A percentile compares a stretch with the other conserved stretches of the same genome.
phyloP scores from a whole-genome alignment of 2,113 vertebrate species.

The Cyprinodon variegatus region DNA sequence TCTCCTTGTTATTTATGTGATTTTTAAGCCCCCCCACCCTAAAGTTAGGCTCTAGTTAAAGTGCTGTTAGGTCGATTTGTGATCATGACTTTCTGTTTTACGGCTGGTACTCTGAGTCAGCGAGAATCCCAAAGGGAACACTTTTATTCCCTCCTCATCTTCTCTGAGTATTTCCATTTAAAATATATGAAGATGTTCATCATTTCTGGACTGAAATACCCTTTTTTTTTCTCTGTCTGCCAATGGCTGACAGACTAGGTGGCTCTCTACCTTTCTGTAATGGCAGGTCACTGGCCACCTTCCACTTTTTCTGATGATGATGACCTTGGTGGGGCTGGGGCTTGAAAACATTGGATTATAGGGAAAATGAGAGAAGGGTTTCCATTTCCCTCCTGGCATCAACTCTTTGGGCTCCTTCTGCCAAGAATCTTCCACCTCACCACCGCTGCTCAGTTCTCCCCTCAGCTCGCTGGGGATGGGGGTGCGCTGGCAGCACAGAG shows the following conservation, averaged over 20 bases:
- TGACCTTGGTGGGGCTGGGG: constrained; percentile 82
- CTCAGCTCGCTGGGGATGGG: constrained; percentile 59
- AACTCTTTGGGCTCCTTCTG: constrained; percentile 77
- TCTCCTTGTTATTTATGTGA: constrained; percentile 67
- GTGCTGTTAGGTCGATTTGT: constrained; percentile 1
- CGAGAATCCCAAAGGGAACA: constrained; percentile 8
- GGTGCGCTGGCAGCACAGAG: constrained; percentile 55
- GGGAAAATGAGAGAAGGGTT: constrained; percentile 82
- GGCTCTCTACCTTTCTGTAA: constrained; percentile 76
- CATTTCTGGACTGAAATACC: constrained; percentile 54
- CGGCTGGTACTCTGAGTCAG: not conserved
- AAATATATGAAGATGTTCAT: constrained; percentile 61
- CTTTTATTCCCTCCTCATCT: constrained; percentile 8
- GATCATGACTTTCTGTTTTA: not conserved
- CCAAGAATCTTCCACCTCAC: constrained; percentile 70
- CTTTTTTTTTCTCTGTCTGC: constrained; percentile 35
- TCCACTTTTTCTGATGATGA: constrained; percentile 84
- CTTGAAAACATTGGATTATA: constrained; percentile 84
- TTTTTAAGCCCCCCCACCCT: constrained; percentile 37
- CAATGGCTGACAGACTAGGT: constrained; percentile 66
- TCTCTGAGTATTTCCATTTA: constrained; percentile 55
- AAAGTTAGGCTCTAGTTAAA: constrained; percentile 31
- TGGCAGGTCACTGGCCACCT: constrained; percentile 79
- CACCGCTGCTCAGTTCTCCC: constrained; percentile 13
- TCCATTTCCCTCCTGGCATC: constrained; percentile 85